Percentiles rank a stretch among this genome's conserved stretches.
Conservation (phyloP, 2,797 vertebrate species). For the Pseudotriccus pelzelni region DNA sequence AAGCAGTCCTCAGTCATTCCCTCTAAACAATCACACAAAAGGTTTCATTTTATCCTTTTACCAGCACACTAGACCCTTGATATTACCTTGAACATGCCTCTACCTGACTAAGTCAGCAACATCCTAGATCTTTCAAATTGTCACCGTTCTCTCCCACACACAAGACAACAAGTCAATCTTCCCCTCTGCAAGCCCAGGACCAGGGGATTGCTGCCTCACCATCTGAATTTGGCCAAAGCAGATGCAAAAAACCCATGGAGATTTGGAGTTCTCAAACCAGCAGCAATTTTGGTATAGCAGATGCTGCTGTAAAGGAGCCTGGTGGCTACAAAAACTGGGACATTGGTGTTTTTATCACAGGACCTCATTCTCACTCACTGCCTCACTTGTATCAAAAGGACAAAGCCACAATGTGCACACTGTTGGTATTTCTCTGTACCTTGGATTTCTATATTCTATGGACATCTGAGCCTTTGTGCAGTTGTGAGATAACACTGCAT, state of each 20-base stretch:
- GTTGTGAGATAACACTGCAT: background rate
- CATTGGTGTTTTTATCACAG: background rate
- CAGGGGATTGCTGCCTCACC: background rate
- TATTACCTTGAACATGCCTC: background rate
- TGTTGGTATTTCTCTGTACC: background rate
- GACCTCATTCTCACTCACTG: background rate
- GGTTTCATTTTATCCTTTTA: background rate
- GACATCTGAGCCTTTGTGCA: background rate
- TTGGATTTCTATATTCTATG: background rate
- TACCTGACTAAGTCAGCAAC: background rate
- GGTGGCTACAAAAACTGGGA: background rate
- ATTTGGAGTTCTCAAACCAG: background rate
- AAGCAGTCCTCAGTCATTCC: background rate
- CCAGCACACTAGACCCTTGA: background rate
- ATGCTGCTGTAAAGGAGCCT: background rate
- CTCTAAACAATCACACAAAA: background rate
- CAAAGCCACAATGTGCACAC: background rate
- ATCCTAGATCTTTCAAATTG: background rate
- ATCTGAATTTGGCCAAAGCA: background rate
- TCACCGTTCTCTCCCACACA: background rate
- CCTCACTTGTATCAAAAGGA: background rate
- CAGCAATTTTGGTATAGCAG: background rate
- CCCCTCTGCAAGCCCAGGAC: background rate
- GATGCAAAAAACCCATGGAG: background rate
- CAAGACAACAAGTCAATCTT: background rate